Conservation (phyloP, 2,888 invertebrate species). For the Melanostoma mellinum region DNA sequence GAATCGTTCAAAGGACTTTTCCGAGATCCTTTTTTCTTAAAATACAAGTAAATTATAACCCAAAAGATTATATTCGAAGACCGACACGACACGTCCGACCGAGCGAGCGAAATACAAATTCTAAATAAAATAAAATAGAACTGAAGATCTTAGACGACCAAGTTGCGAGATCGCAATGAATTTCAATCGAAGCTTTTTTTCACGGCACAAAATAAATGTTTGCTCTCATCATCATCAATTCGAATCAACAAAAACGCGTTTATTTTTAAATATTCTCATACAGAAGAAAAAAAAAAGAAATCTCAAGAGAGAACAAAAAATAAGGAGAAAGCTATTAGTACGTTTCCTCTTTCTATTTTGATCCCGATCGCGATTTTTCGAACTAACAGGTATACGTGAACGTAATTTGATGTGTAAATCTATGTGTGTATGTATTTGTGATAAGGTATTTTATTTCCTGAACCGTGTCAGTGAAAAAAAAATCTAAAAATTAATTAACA, state of each 20-base stretch:
- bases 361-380: conserved; percentile 68
- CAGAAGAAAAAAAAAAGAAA: conserved; percentile 31
- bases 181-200: conserved; percentile 73
- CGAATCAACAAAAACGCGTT: conserved; percentile 71
- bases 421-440: conserved; percentile 39
- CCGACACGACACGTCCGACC: conserved; percentile 22
- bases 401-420: conserved; percentile 52
- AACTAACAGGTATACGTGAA: conserved; percentile 59
- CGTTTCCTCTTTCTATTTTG: conserved; percentile 70
- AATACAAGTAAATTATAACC: conserved; percentile 38
- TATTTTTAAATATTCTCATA: conserved; percentile 67
- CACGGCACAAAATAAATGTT: conserved; percentile 76
- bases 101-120: conserved; percentile 52
- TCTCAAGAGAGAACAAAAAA: conserved; percentile 29
- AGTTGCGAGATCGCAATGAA: conserved; percentile 82
- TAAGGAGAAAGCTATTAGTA: conserved; percentile 43
- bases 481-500: background rate
- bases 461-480: conserved; percentile 37
- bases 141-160: conserved; percentile 79
- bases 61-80: conserved; percentile 42
- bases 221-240: conserved; percentile 59
- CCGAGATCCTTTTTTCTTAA: conserved; percentile 50
- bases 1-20: conserved; percentile 56
- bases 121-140: conserved; percentile 62
- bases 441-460: conserved; percentile 10